These are phyloP conservation scores for Saguinus midas DNA, from an alignment of 2,113 vertebrate species.

Conservation along the genomic window DNA sequence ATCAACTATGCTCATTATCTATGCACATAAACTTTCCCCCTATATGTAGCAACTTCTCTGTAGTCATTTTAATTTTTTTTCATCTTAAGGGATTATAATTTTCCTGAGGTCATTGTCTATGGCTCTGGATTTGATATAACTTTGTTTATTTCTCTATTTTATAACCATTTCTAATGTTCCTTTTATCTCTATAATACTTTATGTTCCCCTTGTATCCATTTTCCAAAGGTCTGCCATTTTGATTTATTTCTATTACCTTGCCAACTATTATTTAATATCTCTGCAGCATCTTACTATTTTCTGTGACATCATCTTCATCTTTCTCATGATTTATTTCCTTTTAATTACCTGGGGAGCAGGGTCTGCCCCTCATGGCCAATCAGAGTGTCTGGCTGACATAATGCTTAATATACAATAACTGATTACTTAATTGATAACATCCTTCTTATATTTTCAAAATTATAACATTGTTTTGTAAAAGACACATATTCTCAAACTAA, in stretches of 20 bases:
- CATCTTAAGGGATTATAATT: background rate
- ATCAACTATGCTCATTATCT: fast-evolving
- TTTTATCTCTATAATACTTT: background rate
- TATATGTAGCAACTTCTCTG: fast-evolving
- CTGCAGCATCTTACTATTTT: background rate
- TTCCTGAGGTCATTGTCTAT: background rate
- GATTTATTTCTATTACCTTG: background rate
- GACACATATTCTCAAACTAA: background rate
- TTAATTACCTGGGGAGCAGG: background rate
- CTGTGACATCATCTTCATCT: background rate
- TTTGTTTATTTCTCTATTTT: background rate
- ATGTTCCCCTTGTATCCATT: background rate
- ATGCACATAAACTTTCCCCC: fast-evolving
- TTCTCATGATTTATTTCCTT: background rate
- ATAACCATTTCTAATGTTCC: background rate
- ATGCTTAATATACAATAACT: too few relatives aligned
- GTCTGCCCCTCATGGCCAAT: background rate
- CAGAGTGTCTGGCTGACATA: background rate
- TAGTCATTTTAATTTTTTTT: background rate
- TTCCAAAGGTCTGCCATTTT: background rate
- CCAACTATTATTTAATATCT: background rate
- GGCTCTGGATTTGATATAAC: background rate
- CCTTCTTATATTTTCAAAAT: background rate
- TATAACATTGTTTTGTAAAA: background rate
- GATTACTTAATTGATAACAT: background rate